Base-by-base conservation (phyloP, 2,797 vertebrate species). In the Chaetodon trifasciatus region DNA sequence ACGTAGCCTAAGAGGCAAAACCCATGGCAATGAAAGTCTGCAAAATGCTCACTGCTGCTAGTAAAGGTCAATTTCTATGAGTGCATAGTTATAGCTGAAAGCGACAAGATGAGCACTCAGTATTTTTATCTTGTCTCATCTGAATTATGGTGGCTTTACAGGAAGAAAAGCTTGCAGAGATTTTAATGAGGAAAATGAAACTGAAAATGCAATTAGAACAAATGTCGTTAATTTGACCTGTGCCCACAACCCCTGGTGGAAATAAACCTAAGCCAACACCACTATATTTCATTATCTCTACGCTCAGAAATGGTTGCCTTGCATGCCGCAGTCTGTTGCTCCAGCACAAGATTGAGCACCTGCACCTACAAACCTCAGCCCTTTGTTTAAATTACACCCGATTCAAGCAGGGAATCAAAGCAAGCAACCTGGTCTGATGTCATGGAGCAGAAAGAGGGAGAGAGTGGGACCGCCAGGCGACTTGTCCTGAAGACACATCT, bases 401-500 rank as follows among this genome's bases (percentile, higher is more conserved):
- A 74, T 39, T 40, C 42, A 32, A 66, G 62, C 19, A 35, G 28
- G 24, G 35, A 68, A 57, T 73, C 46, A 61, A 21, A 62, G 47
- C 21, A 37, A 11, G 6, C 53, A 17, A 24, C 16, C 47, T 21
- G 46, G 37, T 17, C 21, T 53, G 24, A 70, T 35, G 16, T 49
- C 28, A 37, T 3, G 5, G 24, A 65, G 60, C 21, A 73, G 23
- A 70, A 44, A 60, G 42, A 23, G 23, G 23, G 50, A 35, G 19
- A 15, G 37, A 49, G 40, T 0, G 16, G 6, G 39, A 55, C 39
- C 3, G 12, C 16, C 56, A 32, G 39, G n/a, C 7, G 7, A 46
- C 60, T 52, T n/a, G 37, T 66, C 67, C 55, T 60, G 19, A 55
- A 44, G 79, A 47, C 23, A 4, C 37, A 70, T 61, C 55, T 49